Evolutionary conservation across 1,140 invertebrate genomes (phyloP), one percentile per base, ranked within the genome.

Genomic region (Neodiprion lecontei): DNA sequence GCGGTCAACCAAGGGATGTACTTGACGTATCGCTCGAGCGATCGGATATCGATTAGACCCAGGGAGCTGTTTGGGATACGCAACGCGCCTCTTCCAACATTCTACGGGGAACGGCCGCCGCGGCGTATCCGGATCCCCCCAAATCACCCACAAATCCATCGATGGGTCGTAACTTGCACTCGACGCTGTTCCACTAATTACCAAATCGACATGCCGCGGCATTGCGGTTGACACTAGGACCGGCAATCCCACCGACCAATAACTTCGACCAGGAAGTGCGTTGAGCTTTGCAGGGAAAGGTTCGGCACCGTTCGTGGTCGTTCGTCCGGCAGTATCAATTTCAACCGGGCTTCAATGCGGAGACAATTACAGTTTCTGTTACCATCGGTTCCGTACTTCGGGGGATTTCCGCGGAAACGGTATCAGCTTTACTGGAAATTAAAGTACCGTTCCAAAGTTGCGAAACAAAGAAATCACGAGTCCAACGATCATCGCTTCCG

Each of bases 1-100:
- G 53, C 53, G 53, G 53, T 61, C 28, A 40, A 61, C 79, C 82
- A 76, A 66, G 80, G 83, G 82, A 83, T 85, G 83, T 83, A 84
- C 82, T 86, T 86, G 83, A 86, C 83, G 84, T 84, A 86, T 86
- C 79, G 80, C 80, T 81, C 80, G 82, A 84, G 80, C 83, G 83
- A 83, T 83, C 80, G 80, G 77, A 82, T 82, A 84, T 83, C 80
- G 80, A 83, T 83, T 83, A 82, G 79, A 69, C 72, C n/a, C 49
- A 40, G 72, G 50, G 68, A 74, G 67, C 71, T 69, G 73, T 73
- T 70, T 40, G 68, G 79, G 76, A 79, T 78, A 79, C 79, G 53
- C 11, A 61, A 61, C 53, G 53, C 53, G 53, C 53, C 53, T 61
- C 53, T 61, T 61, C 53, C 53, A 40, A 1, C 28, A 40, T 40